Conservation (phyloP, 1,140 invertebrate species). For the Triops longicaudatus region DNA sequence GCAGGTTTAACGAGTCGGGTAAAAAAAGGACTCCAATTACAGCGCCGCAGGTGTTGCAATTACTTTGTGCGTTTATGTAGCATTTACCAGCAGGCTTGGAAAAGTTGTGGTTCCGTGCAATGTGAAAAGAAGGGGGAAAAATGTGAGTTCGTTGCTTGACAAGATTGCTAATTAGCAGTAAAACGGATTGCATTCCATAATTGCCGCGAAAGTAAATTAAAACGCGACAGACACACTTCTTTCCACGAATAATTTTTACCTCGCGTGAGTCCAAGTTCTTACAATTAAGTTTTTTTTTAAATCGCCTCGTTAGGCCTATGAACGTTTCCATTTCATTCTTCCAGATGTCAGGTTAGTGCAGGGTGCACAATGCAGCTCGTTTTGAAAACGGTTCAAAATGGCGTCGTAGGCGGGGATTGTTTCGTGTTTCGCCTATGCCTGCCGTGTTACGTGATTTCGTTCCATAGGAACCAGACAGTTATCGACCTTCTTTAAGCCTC, state of each 20-base stretch:
- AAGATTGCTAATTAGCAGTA: background rate
- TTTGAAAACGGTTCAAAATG: background rate
- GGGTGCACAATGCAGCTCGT: background rate
- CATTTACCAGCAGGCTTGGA: background rate
- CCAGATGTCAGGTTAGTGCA: constrained; percentile 23
- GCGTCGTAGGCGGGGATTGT: background rate
- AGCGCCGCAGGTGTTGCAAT: constrained; percentile 9
- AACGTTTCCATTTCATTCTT: background rate
- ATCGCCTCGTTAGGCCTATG: constrained; percentile 13
- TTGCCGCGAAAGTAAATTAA: background rate
- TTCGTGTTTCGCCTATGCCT: background rate
- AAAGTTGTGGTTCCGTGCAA: background rate
- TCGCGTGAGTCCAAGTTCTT: background rate
- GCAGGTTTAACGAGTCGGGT: background rate
- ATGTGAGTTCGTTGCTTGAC: background rate
- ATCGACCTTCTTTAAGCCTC: background rate
- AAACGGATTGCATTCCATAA: background rate
- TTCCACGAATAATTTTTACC: background rate
- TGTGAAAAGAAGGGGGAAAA: background rate
- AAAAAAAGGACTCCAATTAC: background rate
- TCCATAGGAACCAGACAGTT: background rate
- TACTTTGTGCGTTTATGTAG: background rate
- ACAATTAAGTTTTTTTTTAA: background rate
- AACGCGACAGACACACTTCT: background rate
- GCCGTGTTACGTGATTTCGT: background rate